Evolutionary conservation across 2,113 vertebrate genomes (phyloP), one percentile per base, ranked within the genome.

Genomic region (Sebastes schlegelii): DNA sequence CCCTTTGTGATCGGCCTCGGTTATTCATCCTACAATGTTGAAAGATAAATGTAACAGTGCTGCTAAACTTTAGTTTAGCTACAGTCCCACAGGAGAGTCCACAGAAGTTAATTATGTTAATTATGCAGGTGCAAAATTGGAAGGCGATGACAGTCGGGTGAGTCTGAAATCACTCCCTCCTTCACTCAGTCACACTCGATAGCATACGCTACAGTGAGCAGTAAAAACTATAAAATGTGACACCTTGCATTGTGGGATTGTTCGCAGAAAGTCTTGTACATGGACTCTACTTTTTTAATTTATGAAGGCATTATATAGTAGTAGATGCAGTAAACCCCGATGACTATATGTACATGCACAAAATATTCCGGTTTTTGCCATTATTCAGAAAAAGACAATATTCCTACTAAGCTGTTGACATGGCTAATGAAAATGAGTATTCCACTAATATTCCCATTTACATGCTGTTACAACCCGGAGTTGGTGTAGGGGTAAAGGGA

Each of bases 71-170:
- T 12, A 16, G 13, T 45, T 26, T n/a, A 58, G 11, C 52, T 40
- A 3, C 21, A 9, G 17, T 67, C 52, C 63, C 11, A 68, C 43
- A 55, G 61, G 42, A 65, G 49, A 66, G 12, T 46, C 42, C 5
- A 46, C 54, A 48, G 21, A 17, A 73, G 71, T 60, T 73, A 6
- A 26, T 26, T 48, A 62, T 40, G 23, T 40, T 62, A 74, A 62
- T 74, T 34, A 34, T 34, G 26, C 26, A 34, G 26, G 26, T 34
- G 26, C 26, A 34, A 34, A 34, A 34, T 34, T 34, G 26, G 26
- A 34, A 34, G 26, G 26, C 4, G 26, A 34, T 34, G 26, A 34
- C 21, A 49, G 10, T 8, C 11, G 21, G 16, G 45, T 74, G 12
- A 49, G 12, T 1, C 48, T 49, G 48, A 49, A 49, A 49, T 49